A percentile compares a stretch with the other conserved stretches of the same genome.
Conservation (phyloP, 2,888 invertebrate species). For the Salticus scenicus region DNA sequence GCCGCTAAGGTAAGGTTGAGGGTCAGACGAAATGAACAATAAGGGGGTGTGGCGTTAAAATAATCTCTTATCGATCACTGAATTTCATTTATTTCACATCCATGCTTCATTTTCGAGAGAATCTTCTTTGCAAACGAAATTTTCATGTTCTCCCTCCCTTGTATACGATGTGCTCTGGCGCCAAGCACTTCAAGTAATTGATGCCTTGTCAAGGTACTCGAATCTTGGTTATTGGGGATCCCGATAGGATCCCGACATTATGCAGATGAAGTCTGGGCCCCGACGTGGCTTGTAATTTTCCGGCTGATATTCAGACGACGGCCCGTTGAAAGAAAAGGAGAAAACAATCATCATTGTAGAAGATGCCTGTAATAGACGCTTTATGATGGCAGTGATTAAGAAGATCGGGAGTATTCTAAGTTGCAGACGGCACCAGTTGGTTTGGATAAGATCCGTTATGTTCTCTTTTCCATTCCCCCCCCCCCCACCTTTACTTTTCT, state of each 20-base stretch:
- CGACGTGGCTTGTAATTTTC: not conserved
- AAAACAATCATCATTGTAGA: not conserved
- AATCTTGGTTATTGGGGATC: not conserved
- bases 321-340: too few species aligned
- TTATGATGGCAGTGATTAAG: not conserved
- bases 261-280: not conserved
- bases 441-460: too few species aligned
- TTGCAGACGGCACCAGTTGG: too few species aligned
- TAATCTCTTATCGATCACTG: not conserved
- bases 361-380: not conserved
- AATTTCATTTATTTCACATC: slow-evolving; percentile 5
- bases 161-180: not conserved
- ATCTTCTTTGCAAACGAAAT: not conserved
- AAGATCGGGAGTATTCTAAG: too few species aligned
- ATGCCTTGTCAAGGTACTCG: not conserved
- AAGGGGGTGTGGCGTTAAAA: not conserved
- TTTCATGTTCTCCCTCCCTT: not conserved
- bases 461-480: too few species aligned
- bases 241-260: not conserved
- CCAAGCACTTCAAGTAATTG: not conserved
- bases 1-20: not conserved
- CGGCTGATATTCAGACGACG: not conserved
- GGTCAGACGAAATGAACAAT: not conserved
- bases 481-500: too few species aligned
- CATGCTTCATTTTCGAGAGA: not conserved